Evolutionary conservation across 37 sponge, comb jelly and placozoan species (phyloP).

Genomic region (Hormiphora californensis): DNA sequence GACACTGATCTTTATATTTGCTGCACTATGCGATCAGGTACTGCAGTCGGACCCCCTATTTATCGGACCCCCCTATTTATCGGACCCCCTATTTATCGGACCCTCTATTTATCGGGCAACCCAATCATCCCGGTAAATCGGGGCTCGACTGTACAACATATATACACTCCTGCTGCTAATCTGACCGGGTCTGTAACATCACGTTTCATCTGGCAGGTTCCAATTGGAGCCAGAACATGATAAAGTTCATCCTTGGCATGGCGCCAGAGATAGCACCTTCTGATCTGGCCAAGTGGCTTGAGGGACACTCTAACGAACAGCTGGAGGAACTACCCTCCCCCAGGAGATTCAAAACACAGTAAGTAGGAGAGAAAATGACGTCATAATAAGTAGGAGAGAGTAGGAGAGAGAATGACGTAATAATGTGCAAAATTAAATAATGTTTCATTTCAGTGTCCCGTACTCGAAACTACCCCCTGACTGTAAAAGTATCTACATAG

Average conservation of each 20-base stretch:
- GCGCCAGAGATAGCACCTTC: not conserved
- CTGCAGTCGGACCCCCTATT: too few species aligned
- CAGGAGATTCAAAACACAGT: not conserved
- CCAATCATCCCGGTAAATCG: too few species aligned
- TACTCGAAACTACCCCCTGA: not conserved
- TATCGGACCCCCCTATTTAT: too few species aligned
- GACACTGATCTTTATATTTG: not conserved
- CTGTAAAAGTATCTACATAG: slow-evolving; percentile 12
- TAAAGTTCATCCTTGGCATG: not conserved
- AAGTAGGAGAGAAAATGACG: too few species aligned
- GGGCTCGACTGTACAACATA: not conserved
- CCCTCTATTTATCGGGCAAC: too few species aligned
- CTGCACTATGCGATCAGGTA: not conserved
- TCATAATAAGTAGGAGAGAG: too few species aligned
- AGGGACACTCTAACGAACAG: slow-evolving; percentile 19
- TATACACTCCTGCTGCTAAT: not conserved
- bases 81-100: too few species aligned
- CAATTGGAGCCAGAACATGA: slow-evolving; percentile 34
- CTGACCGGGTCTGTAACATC: not conserved
- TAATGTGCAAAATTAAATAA: too few species aligned
- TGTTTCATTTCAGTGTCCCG: slow-evolving; percentile 3
- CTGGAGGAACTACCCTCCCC: not conserved
- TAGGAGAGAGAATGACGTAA: too few species aligned
- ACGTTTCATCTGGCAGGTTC: not conserved
- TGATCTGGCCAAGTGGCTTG: not conserved